A percentile compares a stretch with the other conserved stretches of the same genome.
phyloP scores from a whole-genome alignment of 2,888 invertebrate genomes.

The Poecilus cupreus region DNA sequence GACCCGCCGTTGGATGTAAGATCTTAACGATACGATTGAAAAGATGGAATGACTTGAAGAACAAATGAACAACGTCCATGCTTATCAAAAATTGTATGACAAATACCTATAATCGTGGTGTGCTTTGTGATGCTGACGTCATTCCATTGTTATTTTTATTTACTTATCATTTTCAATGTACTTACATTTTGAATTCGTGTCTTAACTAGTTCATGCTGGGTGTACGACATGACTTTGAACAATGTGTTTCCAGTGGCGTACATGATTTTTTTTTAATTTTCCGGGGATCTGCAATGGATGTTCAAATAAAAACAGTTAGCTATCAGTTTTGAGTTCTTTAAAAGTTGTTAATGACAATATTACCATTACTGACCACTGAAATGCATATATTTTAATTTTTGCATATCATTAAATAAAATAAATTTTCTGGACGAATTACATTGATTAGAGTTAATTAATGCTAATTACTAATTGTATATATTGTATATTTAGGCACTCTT shows the following conservation, averaged over 20 bases:
- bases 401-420: too few relatives aligned
- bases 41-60: not conserved
- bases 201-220: constrained; percentile 1
- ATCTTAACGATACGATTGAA: not conserved
- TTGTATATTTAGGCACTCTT: too few relatives aligned
- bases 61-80: not conserved
- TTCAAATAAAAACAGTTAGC: not conserved
- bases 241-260: constrained; percentile 1
- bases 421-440: too few relatives aligned
- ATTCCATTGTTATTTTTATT: constrained; percentile 52
- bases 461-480: too few relatives aligned
- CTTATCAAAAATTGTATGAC: constrained; percentile 50
- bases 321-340: too few relatives aligned
- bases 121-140: constrained; percentile 43
- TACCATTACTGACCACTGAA: too few relatives aligned
- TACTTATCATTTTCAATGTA: constrained; percentile 50
- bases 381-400: too few relatives aligned
- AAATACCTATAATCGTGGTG: constrained; percentile 41
- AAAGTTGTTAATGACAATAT: too few relatives aligned
- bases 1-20: not conserved
- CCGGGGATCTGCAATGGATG: too few relatives aligned
- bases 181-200: constrained; percentile 19
- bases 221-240: not conserved
- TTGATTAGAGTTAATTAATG: too few relatives aligned
- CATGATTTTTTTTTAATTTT: too few relatives aligned